Percentiles rank a stretch among this genome's conserved stretches.
Evolutionary conservation across 2,888 invertebrate genomes (phyloP).

Genomic region (Rhagophthalmus giganteus): DNA sequence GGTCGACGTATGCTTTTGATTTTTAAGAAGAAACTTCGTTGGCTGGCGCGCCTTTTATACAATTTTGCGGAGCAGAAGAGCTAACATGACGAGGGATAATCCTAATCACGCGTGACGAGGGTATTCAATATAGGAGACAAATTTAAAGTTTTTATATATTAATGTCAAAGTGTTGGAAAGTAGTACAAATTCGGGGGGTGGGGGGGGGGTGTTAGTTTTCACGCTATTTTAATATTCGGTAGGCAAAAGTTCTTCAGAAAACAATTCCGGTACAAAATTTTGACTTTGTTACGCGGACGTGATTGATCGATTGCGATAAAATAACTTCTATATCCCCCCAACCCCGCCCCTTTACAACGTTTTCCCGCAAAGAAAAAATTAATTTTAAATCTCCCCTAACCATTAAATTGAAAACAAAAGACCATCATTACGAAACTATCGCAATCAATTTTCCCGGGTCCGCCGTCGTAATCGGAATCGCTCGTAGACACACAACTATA

Average conservation of each 20-base stretch:
- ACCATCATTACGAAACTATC: slow-evolving; percentile 9
- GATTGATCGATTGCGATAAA: no score
- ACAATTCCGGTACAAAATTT: no score
- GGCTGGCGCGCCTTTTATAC: slow-evolving; percentile 6
- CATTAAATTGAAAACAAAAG: not conserved
- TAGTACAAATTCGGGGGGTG: no score
- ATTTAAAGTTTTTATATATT: not conserved
- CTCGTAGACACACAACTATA: not conserved
- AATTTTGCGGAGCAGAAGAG: slow-evolving; percentile 4
- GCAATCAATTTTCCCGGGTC: slow-evolving; percentile 10
- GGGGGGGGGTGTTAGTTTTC: no score
- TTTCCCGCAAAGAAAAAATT: no score
- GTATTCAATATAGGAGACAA: not conserved
- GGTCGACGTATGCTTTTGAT: slow-evolving; percentile 7
- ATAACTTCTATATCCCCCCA: no score
- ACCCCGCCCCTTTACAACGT: no score
- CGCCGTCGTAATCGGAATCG: slow-evolving; percentile 6
- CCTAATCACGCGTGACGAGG: slow-evolving; percentile 2
- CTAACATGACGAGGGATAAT: slow-evolving; percentile 12
- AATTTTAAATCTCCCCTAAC: not conserved
- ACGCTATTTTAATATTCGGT: no score
- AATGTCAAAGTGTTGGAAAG: no score
- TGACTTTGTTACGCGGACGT: not conserved
- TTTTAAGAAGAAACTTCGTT: slow-evolving; percentile 7
- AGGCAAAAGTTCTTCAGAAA: no score